These are phyloP conservation scores for Galeruca laticollis DNA, from an alignment of 2,888 invertebrate genomes.

Conservation along the genomic window DNA sequence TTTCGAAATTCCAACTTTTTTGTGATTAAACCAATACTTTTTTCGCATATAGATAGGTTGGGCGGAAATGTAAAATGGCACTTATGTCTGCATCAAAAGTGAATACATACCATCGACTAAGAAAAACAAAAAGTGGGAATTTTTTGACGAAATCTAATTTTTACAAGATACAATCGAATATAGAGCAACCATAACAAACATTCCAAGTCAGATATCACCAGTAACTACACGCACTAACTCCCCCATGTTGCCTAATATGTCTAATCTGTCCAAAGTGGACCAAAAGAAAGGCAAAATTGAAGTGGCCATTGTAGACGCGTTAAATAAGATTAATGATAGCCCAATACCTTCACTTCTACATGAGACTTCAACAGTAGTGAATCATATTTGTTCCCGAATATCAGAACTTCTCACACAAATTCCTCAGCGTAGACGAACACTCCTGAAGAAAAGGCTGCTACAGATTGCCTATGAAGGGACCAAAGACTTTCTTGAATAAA, in stretches of 20 bases:
- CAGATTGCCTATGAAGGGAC: conserved; percentile 15
- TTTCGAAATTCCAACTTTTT: too few species aligned
- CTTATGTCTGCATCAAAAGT: conserved; percentile 30
- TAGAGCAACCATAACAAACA: conserved; percentile 8
- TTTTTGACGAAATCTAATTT: conserved; percentile 35
- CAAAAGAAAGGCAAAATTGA: conserved; percentile 14
- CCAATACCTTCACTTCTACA: conserved; percentile 7
- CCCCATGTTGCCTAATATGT: neutral
- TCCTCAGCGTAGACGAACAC: conserved; percentile 10
- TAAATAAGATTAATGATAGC: conserved; percentile 23
- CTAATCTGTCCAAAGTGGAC: neutral
- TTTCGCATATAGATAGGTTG: too few species aligned
- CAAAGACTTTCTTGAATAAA: conserved; percentile 18
- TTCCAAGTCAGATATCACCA: neutral
- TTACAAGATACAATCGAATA: conserved; percentile 28
- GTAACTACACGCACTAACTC: neutral
- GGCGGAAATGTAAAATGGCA: conserved; percentile 35
- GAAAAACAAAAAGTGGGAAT: conserved; percentile 32
- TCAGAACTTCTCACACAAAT: conserved; percentile 17
- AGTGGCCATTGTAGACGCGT: conserved; percentile 25
- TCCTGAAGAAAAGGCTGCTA: conserved; percentile 18
- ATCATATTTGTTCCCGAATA: conserved; percentile 22
- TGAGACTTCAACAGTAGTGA: conserved; percentile 2
- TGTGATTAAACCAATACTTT: too few species aligned
- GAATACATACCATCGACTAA: conserved; percentile 18